A percentile compares a stretch with the other conserved stretches of the same genome.
Evolutionary conservation across 2,888 invertebrate species (phyloP).

Genomic region (Thalpophila matura): DNA sequence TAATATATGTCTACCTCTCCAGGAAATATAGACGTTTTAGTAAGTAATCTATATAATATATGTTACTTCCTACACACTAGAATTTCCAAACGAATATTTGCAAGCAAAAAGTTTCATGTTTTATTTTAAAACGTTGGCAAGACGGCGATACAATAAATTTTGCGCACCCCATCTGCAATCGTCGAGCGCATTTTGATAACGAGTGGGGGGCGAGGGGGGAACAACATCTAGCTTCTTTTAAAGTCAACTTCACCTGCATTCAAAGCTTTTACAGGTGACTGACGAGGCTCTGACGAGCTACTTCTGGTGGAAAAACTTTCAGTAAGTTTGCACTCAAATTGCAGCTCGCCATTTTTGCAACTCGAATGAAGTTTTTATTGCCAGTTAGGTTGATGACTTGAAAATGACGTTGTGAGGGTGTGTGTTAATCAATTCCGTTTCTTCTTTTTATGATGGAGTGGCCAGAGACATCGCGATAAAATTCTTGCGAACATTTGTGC

Average conservation of each 20-base stretch:
- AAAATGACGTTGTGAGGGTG: no score
- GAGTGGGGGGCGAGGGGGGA: background rate
- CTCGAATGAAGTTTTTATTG: background rate
- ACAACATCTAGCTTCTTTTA: conserved; percentile 8
- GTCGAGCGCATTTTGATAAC: conserved; percentile 51
- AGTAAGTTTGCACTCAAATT: conserved; percentile 2
- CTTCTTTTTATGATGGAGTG: no score
- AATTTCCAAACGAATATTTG: conserved; percentile 41
- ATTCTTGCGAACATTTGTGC: no score
- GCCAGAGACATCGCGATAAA: no score
- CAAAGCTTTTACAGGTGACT: conserved; percentile 37
- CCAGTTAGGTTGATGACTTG: background rate
- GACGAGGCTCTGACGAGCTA: conserved; percentile 36
- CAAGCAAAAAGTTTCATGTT: conserved; percentile 41
- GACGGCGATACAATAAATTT: conserved; percentile 48
- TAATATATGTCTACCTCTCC: conserved; percentile 15
- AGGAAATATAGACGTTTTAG: conserved; percentile 16
- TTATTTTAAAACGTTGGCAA: conserved; percentile 53
- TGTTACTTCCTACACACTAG: conserved; percentile 12
- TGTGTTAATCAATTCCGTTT: no score
- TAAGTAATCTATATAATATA: conserved; percentile 44
- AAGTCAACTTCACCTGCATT: conserved; percentile 41
- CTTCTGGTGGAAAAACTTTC: conserved; percentile 14
- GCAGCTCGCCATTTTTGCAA: background rate
- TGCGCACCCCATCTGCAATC: conserved; percentile 51